Conservation (phyloP, 2,113 vertebrate genomes). For the Elachura formosa region DNA sequence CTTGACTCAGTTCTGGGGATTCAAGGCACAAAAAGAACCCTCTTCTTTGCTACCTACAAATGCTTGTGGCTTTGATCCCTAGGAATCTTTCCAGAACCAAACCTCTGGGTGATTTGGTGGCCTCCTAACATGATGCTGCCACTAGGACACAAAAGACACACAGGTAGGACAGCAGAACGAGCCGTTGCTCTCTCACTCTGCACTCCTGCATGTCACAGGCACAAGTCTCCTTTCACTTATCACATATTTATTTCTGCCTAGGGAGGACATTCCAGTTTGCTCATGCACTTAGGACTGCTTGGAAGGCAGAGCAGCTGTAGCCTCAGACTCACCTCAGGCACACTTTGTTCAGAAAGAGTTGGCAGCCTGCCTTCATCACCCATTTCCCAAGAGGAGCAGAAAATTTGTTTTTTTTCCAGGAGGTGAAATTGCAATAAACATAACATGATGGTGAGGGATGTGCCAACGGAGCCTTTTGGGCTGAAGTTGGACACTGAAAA, state of each 20-base stretch:
- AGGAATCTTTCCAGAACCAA: neutral
- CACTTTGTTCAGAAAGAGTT: neutral
- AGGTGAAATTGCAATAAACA: neutral
- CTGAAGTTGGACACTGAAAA: neutral
- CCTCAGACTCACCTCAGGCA: neutral
- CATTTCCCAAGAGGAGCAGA: neutral
- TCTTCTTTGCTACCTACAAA: neutral
- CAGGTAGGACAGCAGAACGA: fast-evolving
- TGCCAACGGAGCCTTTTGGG: neutral
- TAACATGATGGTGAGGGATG: neutral
- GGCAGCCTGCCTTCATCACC: neutral
- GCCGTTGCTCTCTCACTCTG: neutral
- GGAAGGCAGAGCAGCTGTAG: neutral
- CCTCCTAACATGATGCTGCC: neutral
- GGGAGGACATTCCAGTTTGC: neutral
- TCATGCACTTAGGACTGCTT: neutral
- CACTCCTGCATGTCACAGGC: neutral
- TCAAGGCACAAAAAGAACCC: neutral
- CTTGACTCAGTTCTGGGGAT: neutral
- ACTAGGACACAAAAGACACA: neutral
- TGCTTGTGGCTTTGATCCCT: neutral
- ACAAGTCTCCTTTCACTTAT: neutral
- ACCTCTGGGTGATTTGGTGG: neutral
- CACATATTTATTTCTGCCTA: neutral
- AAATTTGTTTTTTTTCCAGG: neutral